Evolutionary conservation across 2,888 invertebrate genomes (phyloP), one percentile per base, ranked within the genome.

Genomic region (Lasius fuliginosus): DNA sequence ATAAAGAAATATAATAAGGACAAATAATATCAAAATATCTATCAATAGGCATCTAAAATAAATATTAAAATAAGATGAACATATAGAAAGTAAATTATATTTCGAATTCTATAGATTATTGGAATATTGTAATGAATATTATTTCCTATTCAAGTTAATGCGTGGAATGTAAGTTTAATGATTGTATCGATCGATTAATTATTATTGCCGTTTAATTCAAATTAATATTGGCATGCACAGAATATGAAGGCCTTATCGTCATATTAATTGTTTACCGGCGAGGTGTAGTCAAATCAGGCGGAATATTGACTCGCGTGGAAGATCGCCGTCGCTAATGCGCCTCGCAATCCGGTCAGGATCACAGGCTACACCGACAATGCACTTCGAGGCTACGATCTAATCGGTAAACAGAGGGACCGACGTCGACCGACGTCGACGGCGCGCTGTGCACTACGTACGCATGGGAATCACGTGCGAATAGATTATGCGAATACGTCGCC

Each of bases 381-480:
- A 85, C 87, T 84, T 82, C 23, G 87, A 87, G 79, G 73, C 56
- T 76, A 82, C 36, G 87, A 89, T 89, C 85, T 89, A 87, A 89
- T 89, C 89, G 82, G 85, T 86, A 84, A 89, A 89, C 86, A 89
- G 82, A 85, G 56, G 15, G 33, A 30, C 69, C 23, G 23, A 23
- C 15, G n/a, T n/a, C n/a, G 56, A 12, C 42, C 58, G n/a, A 9
- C n/a, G 46, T n/a, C 27, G 53, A 62, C 68, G 53, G 71, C 33
- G 56, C 74, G 68, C 60, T 56, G 49, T 62, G 42, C 30, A 27
- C 62, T 83, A 62, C 58, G 83, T 58, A 79, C 77, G 82, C 71
- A 89, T 83, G 84, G 75, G 62, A 56, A 86, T 89, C 89, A 86
- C 89, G 89, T 87, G 87, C 85, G 89, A 89, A 87, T 87, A 85